Base-by-base conservation (phyloP, 2,888 invertebrate genomes). In the Unio pictorum region DNA sequence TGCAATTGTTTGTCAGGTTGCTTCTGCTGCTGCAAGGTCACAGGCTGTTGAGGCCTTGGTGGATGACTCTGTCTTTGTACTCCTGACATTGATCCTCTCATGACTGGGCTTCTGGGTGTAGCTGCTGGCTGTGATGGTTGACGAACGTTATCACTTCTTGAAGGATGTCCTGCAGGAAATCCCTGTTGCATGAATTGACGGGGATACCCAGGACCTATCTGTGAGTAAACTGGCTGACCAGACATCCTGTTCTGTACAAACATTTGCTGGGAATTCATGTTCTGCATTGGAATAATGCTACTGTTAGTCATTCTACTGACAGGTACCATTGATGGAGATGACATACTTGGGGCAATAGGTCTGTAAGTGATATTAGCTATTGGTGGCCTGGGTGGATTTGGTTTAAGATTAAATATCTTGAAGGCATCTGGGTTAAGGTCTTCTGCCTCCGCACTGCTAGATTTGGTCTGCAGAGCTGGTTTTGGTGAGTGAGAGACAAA, bases 331-430 rank as follows among this genome's bases (percentile, higher is more conserved):
- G 45, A 45, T 11, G 45, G 45, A 45, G 45, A 45, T 45, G 45
- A 15, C 15, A 45, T 3, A 45, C 45, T 45, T 45, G 45, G 45
- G 45, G 45, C 45, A 15, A 45, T 45, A 45, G 45, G 45, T 11
- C 45, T 45, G 15, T 45, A 45, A 15, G 45, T 45, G 45, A 45
- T 11, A 11, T n/a, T 57, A 30, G 57, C 64, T 61, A 56, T 58
- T 67, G 66, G 71, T 17, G 65, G 58, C 58, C 72, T 67, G 54
- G 67, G 69, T 34, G 72, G 57, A 28, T 67, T 69, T 64, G 86
- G 86, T 68, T 81, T 78, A 45, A 86, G 69, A 61, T 86, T 86
- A 65, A 86, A 86, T 54, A 86, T 85, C 62, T 85, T 82, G 69
- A 83, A 86, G 20, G 84, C 79, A 62, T 86, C 85, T 20, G 83